Conservation (phyloP, 2,888 invertebrate species). For the Nymphalis urticae region DNA sequence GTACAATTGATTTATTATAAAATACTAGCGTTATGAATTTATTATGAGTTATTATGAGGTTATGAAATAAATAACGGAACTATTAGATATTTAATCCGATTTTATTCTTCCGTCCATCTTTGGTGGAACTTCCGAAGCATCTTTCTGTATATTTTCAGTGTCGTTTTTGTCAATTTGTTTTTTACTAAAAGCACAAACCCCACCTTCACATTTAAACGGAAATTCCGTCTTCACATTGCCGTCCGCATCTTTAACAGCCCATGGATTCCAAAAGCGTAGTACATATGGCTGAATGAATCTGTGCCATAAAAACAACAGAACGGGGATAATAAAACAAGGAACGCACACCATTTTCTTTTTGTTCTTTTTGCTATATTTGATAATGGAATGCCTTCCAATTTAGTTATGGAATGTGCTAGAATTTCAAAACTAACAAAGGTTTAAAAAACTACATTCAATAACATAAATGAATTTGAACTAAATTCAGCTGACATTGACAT, state of each 20-base stretch:
- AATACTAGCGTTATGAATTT: too few species aligned
- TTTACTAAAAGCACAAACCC: slow-evolving; percentile 70
- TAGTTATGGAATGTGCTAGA: slow-evolving; percentile 1
- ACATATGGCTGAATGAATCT: slow-evolving; percentile 91
- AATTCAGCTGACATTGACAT: too few species aligned
- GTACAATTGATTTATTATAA: background rate
- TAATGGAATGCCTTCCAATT: background rate
- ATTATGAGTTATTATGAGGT: too few species aligned
- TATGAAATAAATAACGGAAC: background rate
- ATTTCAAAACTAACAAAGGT: background rate
- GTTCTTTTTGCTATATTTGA: background rate
- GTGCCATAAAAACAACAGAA: slow-evolving; percentile 91
- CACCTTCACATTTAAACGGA: slow-evolving; percentile 83
- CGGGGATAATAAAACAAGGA: slow-evolving; percentile 92
- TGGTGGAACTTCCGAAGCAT: slow-evolving; percentile 37
- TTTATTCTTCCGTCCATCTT: slow-evolving; percentile 46
- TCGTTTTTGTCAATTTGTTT: slow-evolving; percentile 47
- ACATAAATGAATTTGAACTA: background rate
- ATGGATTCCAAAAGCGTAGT: slow-evolving; percentile 91
- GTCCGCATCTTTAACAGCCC: slow-evolving; percentile 84
- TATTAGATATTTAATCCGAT: slow-evolving; percentile 48
- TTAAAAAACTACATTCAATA: background rate
- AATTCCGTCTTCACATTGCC: slow-evolving; percentile 82
- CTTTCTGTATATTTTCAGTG: slow-evolving; percentile 37
- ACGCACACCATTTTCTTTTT: slow-evolving; percentile 87